Evolutionary conservation across 2,113 vertebrate genomes (phyloP), one percentile per base, ranked within the genome.

Genomic region (Limanda limanda): DNA sequence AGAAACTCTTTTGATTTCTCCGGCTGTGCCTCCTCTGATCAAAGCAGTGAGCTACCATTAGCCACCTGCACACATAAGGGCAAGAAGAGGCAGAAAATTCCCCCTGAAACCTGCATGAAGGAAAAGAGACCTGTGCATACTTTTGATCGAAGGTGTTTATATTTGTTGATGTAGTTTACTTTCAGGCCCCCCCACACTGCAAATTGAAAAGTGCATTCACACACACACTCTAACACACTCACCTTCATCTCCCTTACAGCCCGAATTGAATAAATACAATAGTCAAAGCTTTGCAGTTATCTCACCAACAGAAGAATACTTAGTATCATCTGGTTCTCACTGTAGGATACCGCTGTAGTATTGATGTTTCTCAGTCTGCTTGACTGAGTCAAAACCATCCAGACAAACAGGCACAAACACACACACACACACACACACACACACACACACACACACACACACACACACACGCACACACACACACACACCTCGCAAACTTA

Each of bases 81-180:
- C 74, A 69, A 37, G 17, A 11, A 35, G 27, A 35, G 54, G 54
- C 23, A 56, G 24, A 24, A 21, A 79, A 51, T 21, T 27, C 56
- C 71, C 56, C 71, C 45, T 56, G 18, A 72, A 85, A 85, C 61
- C 62, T 21, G 13, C 59, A 21, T 2, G 14, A 52, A 52, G 51
- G 68, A 69, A 74, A 67, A 86, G 47, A 71, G 57, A 68, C 68
- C 2, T 21, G 40, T 70, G 40, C 78, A 71, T 64, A 77, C 85
- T 87, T 88, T 82, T 81, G 77, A 90, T 87, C 42, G 76, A 85
- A 88, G 72, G 55, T 82, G 73, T 91, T 89, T 85, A 82, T 82
- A 68, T 85, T 86, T 87, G 84, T 40, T 51, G 11, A 80, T 88
- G 78, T 82, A 78, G 66, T 85, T 82, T 88, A 75, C 71, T 86